Percentiles rank a stretch among this genome's conserved stretches.
These are phyloP conservation scores for Resseliella maxima DNA, from an alignment of 2,888 invertebrate genomes.

Conservation along the genomic window DNA sequence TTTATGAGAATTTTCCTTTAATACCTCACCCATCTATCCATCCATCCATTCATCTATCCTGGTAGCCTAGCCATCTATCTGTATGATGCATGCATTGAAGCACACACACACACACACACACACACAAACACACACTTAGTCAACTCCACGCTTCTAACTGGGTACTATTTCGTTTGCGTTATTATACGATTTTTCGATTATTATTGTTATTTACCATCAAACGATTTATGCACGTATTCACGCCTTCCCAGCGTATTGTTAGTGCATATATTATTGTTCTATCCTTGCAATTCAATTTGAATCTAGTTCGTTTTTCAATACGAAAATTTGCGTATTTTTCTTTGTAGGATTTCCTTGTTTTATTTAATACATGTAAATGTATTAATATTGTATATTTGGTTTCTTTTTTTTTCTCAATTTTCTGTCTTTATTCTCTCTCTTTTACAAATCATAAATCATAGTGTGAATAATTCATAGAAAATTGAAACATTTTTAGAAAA, in stretches of 20 bases:
- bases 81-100: neutral
- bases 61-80: conserved; percentile 7
- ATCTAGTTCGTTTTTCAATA: neutral
- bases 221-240: conserved; percentile 49
- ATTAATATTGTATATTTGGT: neutral
- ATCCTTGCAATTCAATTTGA: neutral
- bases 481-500: conserved; percentile 56
- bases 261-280: neutral
- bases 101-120: neutral
- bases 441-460: conserved; percentile 35
- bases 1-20: conserved; percentile 49
- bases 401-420: neutral
- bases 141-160: neutral
- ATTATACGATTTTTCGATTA: conserved; percentile 21
- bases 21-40: neutral
- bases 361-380: neutral
- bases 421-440: too few relatives aligned
- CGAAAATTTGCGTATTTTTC: neutral
- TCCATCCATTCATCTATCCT: neutral
- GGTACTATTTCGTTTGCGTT: neutral
- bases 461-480: conserved; percentile 56
- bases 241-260: conserved; percentile 1
- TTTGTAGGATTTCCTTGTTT: neutral
- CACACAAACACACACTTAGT: neutral
- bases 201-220: conserved; percentile 22